Evolutionary conservation across 2,113 vertebrate species (phyloP).

Genomic region (Opisthocomus hoazin): DNA sequence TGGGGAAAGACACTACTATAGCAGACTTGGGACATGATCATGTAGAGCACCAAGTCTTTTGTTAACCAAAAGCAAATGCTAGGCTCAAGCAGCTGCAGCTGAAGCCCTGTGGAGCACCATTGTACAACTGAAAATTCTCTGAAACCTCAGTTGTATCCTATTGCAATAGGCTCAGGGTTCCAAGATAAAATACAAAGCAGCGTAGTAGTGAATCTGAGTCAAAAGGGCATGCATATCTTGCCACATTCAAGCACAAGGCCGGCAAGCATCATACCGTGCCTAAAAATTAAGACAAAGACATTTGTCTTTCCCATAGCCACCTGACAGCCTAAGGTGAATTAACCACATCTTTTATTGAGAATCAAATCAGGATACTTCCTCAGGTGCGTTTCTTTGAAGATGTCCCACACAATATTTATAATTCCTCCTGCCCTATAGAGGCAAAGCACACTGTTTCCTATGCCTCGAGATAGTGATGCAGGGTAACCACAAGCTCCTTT

Average conservation of each 20-base stretch:
- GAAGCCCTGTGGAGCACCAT: fast-evolving
- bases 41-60: neutral
- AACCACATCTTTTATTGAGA: neutral
- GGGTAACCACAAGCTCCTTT: neutral
- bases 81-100: neutral
- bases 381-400: neutral
- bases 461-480: neutral
- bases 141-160: neutral
- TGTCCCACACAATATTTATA: neutral
- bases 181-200: neutral
- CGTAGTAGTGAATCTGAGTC: neutral
- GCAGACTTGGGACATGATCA: neutral
- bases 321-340: neutral
- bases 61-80: neutral
- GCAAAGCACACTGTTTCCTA: neutral
- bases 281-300: neutral
- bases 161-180: neutral
- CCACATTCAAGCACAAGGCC: neutral
- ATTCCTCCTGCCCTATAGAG: neutral
- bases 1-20: neutral
- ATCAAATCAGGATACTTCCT: neutral
- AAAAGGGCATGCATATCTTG: neutral
- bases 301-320: neutral
- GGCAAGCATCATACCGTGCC: neutral
- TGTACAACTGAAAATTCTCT: neutral